Percentiles rank a stretch among this genome's conserved stretches.
Evolutionary conservation across 2,797 vertebrate species (phyloP).

Genomic region (Pipistrellus pipistrellus): DNA sequence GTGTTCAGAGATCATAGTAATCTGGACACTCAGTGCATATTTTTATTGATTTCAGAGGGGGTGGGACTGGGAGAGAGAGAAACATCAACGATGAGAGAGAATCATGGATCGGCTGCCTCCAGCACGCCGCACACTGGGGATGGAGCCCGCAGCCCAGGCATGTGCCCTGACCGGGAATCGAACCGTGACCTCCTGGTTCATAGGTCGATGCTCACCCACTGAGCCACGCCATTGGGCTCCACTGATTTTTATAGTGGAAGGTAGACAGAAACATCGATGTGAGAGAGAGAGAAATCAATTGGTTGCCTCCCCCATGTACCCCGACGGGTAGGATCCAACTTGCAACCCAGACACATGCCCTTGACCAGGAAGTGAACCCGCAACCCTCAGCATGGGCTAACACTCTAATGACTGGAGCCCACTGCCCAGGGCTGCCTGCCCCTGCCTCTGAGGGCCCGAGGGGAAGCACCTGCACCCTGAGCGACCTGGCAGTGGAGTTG

Average conservation of each 20-base stretch:
- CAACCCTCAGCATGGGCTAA: neutral
- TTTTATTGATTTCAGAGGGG: neutral
- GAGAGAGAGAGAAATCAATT: neutral
- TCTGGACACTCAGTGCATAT: neutral
- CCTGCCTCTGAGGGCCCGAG: neutral
- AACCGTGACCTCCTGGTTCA: neutral
- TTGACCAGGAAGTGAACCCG: neutral
- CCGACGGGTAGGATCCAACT: neutral
- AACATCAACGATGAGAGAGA: neutral
- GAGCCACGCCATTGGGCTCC: neutral
- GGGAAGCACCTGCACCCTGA: neutral
- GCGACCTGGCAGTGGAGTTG: rapidly evolving
- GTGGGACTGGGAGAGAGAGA: neutral
- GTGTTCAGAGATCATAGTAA: too few species aligned
- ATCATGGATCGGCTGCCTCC: neutral
- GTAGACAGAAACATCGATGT: neutral
- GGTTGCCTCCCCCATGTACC: neutral
- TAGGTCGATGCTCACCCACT: neutral
- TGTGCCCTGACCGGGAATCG: neutral
- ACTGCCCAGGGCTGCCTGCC: neutral
- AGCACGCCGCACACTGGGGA: neutral
- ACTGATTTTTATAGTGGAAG: neutral
- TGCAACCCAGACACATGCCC: neutral
- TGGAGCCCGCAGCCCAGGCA: neutral
- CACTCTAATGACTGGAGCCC: neutral